Conservation (phyloP, 2,113 vertebrate genomes). For the Tricholaema leucomelas region DNA sequence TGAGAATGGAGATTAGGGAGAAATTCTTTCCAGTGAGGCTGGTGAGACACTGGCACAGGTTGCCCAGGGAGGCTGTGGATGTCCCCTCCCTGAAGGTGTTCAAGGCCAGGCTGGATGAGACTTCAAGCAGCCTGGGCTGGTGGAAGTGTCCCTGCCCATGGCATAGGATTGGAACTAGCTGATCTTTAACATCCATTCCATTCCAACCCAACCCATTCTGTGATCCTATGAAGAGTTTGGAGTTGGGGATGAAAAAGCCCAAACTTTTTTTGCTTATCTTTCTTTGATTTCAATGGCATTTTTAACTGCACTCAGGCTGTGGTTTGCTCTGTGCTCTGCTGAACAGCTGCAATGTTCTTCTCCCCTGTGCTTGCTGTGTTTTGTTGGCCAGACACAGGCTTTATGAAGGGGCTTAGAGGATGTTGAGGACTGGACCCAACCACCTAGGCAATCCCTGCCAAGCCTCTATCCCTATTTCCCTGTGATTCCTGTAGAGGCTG, state of each 20-base stretch:
- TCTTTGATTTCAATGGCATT: neutral
- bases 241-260: neutral
- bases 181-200: no score
- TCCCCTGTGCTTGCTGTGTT: neutral
- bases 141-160: no score
- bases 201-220: no score
- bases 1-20: no score
- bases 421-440: neutral
- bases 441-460: slow-evolving; percentile 4
- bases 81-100: no score
- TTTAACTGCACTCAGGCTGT: neutral
- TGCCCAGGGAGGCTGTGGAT: no score
- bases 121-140: no score
- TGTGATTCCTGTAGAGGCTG: neutral
- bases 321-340: neutral
- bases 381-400: slow-evolving; percentile 2
- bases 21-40: no score
- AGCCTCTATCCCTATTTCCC: neutral
- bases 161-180: no score
- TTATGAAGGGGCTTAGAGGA: slow-evolving; percentile 36
- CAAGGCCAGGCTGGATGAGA: no score
- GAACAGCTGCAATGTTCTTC: slow-evolving; percentile 29
- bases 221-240: neutral
- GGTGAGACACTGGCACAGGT: no score
- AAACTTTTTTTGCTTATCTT: neutral